These are phyloP conservation scores for Agonopterix subpropinquella DNA, from an alignment of 2,888 invertebrate genomes.

Conservation along the genomic window DNA sequence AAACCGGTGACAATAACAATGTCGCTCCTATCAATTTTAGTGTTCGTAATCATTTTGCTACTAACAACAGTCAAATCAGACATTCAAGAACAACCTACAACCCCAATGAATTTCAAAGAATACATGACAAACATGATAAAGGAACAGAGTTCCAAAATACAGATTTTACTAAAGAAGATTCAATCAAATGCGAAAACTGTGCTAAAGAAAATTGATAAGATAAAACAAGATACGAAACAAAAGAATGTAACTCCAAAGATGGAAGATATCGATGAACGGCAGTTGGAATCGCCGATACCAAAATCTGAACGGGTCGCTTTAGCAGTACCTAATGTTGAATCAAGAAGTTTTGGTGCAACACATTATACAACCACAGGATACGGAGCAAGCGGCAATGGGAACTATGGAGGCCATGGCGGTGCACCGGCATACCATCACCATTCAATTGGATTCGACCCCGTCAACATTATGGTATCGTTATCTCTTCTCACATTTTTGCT, in stretches of 20 bases:
- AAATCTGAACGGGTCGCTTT: neutral
- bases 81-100: conserved; percentile 23
- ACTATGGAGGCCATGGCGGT: conserved; percentile 25
- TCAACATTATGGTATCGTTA: conserved; percentile 66
- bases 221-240: neutral
- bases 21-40: conserved; percentile 46
- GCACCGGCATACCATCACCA: conserved; percentile 60
- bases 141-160: conserved; percentile 58
- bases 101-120: conserved; percentile 48
- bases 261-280: conserved; percentile 23
- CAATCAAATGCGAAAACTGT: conserved; percentile 56
- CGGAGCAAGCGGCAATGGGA: conserved; percentile 44
- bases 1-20: conserved; percentile 35
- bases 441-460: conserved; percentile 69
- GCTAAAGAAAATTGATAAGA: conserved; percentile 45
- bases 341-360: conserved; percentile 41
- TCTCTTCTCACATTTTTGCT: conserved; percentile 63
- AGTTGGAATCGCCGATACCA: conserved; percentile 46
- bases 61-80: conserved; percentile 41
- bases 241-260: conserved; percentile 1
- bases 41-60: conserved; percentile 41
- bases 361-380: conserved; percentile 50
- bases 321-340: conserved; percentile 16
- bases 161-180: conserved; percentile 49
- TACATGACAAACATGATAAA: conserved; percentile 51